Evolutionary conservation across 1,140 invertebrate species (phyloP), one percentile per base, ranked within the genome.

Genomic region (Acarapis woodi): DNA sequence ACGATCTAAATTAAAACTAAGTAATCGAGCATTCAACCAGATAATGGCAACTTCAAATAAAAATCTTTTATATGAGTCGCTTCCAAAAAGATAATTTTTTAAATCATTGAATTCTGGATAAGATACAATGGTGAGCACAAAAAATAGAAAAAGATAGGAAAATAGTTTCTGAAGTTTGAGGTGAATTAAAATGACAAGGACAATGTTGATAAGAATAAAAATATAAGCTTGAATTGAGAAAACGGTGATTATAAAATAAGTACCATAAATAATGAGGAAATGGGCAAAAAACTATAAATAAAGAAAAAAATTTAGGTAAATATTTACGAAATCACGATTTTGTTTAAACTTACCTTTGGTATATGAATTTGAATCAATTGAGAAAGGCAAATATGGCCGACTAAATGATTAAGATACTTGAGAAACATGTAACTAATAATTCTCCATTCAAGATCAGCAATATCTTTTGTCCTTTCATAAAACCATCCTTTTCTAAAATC

Each of bases 1-100:
- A 3, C 41, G 21, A 35, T 47, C 47, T 5, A 47, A 3, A n/a
- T 41, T 24, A 36, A 44, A 43, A 29, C 47, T 48, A 3, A 48
- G 20, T 25, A 42, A 39, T 33, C 41, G 42, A 4, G 42, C 32
- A 30, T 40, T 38, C 4, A 48, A 21, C 47, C 47, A 48, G n/a
- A 25, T 34, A 9, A 48, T 9, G 20, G 28, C 35, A 30, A 48
- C 37, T 24, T 48, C 42, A 38, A 48, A 42, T 9, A 47, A n/a
- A 35, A 48, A 43, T 8, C 8, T 4, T 26, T 36, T 12, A 24
- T 36, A 19, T 14, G 22, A 8, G 6, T 23, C 34, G n/a, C 25
- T 14, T 8, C 14, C 14, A 14, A 36, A 25, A 4, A 22, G 6
- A 6, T 16, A 23, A 6, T 23, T 18, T n/a, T 4, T 36, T 16